phyloP scores from a whole-genome alignment of 2,797 vertebrate species.

The Poecilia velifera region DNA sequence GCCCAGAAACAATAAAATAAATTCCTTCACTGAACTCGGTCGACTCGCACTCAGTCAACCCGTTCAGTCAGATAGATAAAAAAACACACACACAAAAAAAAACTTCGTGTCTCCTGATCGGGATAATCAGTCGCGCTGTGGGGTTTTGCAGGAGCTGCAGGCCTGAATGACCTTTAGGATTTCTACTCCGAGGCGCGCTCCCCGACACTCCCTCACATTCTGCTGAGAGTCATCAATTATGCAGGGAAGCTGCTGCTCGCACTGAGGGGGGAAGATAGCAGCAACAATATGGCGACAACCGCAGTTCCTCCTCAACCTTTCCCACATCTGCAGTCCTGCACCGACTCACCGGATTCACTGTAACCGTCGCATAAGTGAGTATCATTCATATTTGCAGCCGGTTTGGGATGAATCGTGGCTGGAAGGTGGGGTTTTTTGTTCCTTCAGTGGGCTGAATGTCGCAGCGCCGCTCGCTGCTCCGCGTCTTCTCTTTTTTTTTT shows the following conservation, averaged over 20 bases:
- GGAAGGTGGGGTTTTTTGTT: conserved; percentile 5
- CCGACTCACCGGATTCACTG: conserved; percentile 84
- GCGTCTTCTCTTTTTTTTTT: conserved; percentile 31
- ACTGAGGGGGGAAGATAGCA: conserved; percentile 84
- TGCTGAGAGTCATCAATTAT: conserved; percentile 90
- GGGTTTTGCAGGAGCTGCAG: conserved; percentile 37
- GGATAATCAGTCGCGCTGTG: background rate
- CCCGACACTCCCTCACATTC: conserved; percentile 83
- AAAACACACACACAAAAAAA: background rate
- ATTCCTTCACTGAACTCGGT: background rate
- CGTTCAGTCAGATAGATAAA: background rate
- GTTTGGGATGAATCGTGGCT: conserved; percentile 25
- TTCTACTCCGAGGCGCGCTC: conserved; percentile 58
- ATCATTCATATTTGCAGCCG: conserved; percentile 29
- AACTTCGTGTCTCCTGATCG: conserved; percentile 1
- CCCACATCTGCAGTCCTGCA: conserved; percentile 90
- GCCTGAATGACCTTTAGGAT: conserved; percentile 71
- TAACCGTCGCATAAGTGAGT: conserved; percentile 84
- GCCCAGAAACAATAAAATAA: background rate
- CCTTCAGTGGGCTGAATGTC: conserved; percentile 76
- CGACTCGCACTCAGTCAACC: background rate
- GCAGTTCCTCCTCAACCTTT: conserved; percentile 90
- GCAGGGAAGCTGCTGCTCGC: conserved; percentile 82
- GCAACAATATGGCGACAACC: conserved; percentile 98
- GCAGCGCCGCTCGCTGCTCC: conserved; percentile 80